Evolutionary conservation across 2,113 vertebrate genomes (phyloP).

Genomic region (Xiphophorus maculatus): DNA sequence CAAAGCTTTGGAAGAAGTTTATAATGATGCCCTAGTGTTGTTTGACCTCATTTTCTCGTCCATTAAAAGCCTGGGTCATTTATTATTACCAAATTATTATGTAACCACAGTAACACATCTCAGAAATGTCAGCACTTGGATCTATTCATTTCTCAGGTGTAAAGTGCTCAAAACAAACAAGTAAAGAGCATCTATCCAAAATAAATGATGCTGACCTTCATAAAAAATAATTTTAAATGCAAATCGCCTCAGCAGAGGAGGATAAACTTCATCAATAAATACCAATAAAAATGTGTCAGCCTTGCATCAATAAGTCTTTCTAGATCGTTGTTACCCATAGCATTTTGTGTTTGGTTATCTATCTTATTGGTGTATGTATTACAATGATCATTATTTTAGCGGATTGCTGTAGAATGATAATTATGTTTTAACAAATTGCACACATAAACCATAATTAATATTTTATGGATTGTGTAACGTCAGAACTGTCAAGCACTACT

Average conservation of each 20-base stretch:
- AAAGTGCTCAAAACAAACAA: conserved; percentile 75
- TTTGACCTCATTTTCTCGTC: conserved; percentile 67
- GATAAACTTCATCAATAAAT: conserved; percentile 75
- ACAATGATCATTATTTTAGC: conserved; percentile 1
- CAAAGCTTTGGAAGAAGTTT: conserved; percentile 60
- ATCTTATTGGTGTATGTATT: background rate
- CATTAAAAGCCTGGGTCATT: conserved; percentile 69
- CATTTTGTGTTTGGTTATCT: background rate
- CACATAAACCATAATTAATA: conserved; percentile 17
- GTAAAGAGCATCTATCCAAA: conserved; percentile 71
- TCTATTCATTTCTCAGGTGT: conserved; percentile 77
- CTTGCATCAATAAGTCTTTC: conserved; percentile 70
- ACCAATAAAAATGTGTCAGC: conserved; percentile 68
- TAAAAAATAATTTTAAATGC: conserved; percentile 77
- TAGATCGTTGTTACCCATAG: conserved; percentile 14
- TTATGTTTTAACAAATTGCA: background rate
- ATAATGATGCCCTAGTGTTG: conserved; percentile 66
- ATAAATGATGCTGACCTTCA: conserved; percentile 82
- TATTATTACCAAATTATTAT: conserved; percentile 71
- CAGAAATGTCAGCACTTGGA: conserved; percentile 76
- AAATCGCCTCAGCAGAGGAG: conserved; percentile 64
- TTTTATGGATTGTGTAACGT: conserved; percentile 16
- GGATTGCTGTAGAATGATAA: background rate
- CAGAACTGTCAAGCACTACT: conserved; percentile 10
- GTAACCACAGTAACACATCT: conserved; percentile 71